These are phyloP conservation scores for Chrysaora quinquecirrha DNA, from an alignment of 30 jellyfish, hydroid and myxozoan genomes.

Conservation along the genomic window DNA sequence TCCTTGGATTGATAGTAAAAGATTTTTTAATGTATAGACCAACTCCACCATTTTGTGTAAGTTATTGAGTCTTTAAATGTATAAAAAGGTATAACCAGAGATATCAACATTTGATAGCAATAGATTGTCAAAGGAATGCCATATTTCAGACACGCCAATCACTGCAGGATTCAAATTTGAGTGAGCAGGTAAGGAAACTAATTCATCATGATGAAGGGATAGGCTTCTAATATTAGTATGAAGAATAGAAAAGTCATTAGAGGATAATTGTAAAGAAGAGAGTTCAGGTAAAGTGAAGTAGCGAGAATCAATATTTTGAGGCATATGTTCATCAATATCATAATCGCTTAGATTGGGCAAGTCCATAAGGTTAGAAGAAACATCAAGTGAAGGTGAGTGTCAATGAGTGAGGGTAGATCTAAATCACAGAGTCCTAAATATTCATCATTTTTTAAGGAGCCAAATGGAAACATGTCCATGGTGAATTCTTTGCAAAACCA, in stretches of 20 bases:
- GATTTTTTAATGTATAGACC: conserved; percentile 33
- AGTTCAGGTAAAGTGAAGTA: conserved; percentile 21
- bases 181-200: conserved; percentile 9
- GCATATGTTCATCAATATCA: conserved; percentile 27
- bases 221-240: conserved; percentile 16
- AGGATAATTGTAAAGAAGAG: conserved; percentile 8
- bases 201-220: conserved; percentile 27
- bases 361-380: conserved; percentile 20
- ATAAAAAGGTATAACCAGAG: conserved; percentile 25
- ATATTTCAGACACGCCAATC: conserved; percentile 27
- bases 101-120: conserved; percentile 18
- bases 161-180: conserved; percentile 15
- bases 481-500: not conserved
- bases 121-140: conserved; percentile 14
- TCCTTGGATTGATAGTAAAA: conserved; percentile 4
- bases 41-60: conserved; percentile 49
- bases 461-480: conserved; percentile 16
- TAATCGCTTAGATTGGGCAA: conserved; percentile 27
- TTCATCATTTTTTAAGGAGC: not conserved
- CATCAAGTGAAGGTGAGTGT: conserved; percentile 22
- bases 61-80: conserved; percentile 22
- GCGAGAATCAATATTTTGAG: conserved; percentile 24
- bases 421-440: conserved; percentile 8
- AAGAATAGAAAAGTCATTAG: conserved; percentile 21
- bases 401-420: conserved; percentile 6